Base-by-base conservation (phyloP, 2,113 vertebrate genomes). In the Cinclus mexicanus region DNA sequence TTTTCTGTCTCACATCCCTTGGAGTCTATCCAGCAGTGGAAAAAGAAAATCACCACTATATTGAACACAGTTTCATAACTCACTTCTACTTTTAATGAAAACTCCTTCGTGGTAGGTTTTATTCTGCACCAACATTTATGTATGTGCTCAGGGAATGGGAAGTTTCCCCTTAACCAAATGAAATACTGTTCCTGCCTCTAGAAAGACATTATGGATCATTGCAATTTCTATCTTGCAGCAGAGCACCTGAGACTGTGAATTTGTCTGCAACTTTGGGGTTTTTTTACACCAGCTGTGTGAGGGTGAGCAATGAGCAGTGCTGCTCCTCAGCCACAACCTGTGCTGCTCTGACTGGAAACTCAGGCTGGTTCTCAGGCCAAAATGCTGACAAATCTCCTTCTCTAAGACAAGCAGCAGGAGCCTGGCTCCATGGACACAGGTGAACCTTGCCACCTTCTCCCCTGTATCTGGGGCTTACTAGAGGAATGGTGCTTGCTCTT, bases 221-320 rank as follows among this genome's bases (percentile, higher is more conserved):
- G 46, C 52, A 69, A 69, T 83, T 85, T 77, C 53, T 49, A 4
- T 61, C 67, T 59, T 53, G 42, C 55, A 77, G 39, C 68, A 87
- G 56, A 89, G 19, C 7, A 81, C 20, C 22, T 0, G 3, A 69
- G 53, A 75, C 37, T 47, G 16, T 64, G 37, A 77, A 77, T 56
- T 83, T 69, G 14, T 64, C 28, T 41, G 46, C 2, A 2, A 59
- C 9, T 77, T 77, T 7, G 26, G 8, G 6, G 1, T 69, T 69
- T 83, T 80, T 24, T 35, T 75, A 15, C 0, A 0, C 17, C 41
- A 50, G 59, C 14, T 41, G 5, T 1, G 0, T 1, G 6, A 71
- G 26, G 22, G 28, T 11, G 25, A 83, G 26, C 4, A 6, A 52
- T 15, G 33, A 94, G 39, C 2, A 2, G 41, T 41, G 44, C 53